Evolutionary conservation across 2,113 vertebrate genomes (phyloP).

Genomic region (Gorsachius goisagi): DNA sequence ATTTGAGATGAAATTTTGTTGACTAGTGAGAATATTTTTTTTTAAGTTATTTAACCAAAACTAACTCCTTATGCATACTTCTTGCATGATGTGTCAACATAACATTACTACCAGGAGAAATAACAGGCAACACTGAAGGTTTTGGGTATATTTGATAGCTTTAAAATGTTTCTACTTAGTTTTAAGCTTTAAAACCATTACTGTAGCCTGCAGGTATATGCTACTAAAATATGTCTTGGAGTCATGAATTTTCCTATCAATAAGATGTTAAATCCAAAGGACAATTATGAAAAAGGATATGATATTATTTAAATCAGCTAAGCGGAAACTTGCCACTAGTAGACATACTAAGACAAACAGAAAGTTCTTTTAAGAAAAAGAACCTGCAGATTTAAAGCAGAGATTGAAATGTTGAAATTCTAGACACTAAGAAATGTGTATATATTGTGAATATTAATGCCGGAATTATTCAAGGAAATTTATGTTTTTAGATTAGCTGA

Average conservation of each 20-base stretch:
- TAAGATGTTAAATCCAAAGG: not conserved
- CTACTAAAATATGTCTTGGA: not conserved
- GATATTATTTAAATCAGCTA: not conserved
- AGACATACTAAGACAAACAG: not conserved
- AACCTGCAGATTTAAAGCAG: not conserved
- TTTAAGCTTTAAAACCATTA: not conserved
- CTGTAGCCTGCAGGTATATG: not conserved
- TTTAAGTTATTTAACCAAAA: not conserved
- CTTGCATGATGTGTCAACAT: not conserved
- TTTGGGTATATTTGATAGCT: not conserved
- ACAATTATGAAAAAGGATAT: not conserved
- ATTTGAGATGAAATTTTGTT: not conserved
- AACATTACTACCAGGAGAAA: not conserved
- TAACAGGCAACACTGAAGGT: not conserved
- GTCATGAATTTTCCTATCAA: not conserved
- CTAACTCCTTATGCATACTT: not conserved
- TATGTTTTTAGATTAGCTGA: not conserved
- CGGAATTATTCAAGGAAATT: not conserved
- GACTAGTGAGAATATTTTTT: not conserved
- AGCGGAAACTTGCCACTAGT: not conserved
- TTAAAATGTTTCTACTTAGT: not conserved
- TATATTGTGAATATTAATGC: not conserved
- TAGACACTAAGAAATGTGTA: not conserved
- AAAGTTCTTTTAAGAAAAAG: not conserved
- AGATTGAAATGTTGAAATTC: not conserved